phyloP scores from a whole-genome alignment of 64 coral and sea anemone species.

The Actinia equina region DNA sequence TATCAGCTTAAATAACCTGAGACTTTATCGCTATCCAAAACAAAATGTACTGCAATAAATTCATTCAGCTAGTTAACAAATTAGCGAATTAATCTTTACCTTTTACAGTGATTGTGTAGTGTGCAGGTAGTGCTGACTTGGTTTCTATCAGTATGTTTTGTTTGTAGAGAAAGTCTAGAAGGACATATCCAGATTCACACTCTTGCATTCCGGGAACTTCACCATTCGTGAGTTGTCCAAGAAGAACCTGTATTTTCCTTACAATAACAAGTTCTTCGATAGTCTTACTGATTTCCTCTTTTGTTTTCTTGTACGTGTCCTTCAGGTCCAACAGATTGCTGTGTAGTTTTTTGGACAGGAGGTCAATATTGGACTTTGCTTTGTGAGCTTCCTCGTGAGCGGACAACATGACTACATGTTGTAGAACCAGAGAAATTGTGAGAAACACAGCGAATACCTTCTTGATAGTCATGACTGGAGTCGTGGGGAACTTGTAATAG shows the following conservation, averaged over 20 bases:
- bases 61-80: no score
- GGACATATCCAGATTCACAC: constrained; percentile 13
- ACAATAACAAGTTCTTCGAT: background rate
- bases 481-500: no score
- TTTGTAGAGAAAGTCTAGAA: constrained; percentile 15
- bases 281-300: constrained; percentile 11
- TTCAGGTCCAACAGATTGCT: background rate
- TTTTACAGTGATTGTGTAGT: constrained; percentile 22
- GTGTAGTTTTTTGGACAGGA: constrained; percentile 2
- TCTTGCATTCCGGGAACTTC: background rate
- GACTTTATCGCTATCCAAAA: no score
- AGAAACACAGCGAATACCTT: background rate
- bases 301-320: background rate
- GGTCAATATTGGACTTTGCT: background rate
- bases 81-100: constrained; percentile 1
- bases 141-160: constrained; percentile 12
- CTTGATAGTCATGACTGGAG: no score
- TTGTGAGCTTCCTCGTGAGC: background rate
- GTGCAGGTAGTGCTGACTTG: constrained; percentile 2
- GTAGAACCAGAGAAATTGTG: background rate
- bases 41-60: no score
- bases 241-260: constrained; percentile 24
- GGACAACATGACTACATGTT: background rate
- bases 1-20: no score
- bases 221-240: background rate